phyloP scores from a whole-genome alignment of 2,113 vertebrate species.

The Xiphophorus maculatus region DNA sequence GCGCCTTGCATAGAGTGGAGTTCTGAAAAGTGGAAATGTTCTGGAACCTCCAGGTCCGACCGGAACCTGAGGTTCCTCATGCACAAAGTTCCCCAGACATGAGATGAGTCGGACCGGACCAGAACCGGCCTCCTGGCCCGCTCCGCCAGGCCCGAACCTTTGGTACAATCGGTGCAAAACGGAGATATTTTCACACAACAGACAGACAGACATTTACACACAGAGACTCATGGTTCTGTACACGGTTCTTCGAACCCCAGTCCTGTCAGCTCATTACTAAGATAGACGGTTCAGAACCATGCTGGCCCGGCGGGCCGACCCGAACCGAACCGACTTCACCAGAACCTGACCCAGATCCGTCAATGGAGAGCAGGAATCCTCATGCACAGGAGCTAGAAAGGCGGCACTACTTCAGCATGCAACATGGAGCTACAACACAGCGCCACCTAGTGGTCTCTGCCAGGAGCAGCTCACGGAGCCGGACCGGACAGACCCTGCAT shows the following conservation, averaged over 20 bases:
- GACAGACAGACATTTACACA: conserved; percentile 75
- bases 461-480: conserved; percentile 72
- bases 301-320: conserved; percentile 51
- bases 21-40: conserved; percentile 69
- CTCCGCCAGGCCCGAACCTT: conserved; percentile 78
- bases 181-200: conserved; percentile 77
- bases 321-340: conserved; percentile 18
- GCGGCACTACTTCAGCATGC: conserved; percentile 83
- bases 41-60: conserved; percentile 8
- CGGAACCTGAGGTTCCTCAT: not conserved
- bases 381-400: conserved; percentile 82
- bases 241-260: too few species aligned
- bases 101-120: conserved; percentile 51
- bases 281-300: conserved; percentile 63
- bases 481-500: conserved; percentile 73
- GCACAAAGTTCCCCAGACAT: conserved; percentile 41
- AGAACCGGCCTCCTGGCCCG: conserved; percentile 63
- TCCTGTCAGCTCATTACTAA: conserved; percentile 54
- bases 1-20: conserved; percentile 80
- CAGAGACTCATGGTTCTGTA: conserved; percentile 66
- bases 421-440: conserved; percentile 82
- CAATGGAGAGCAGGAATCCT: conserved; percentile 69
- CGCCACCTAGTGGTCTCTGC: conserved; percentile 69
- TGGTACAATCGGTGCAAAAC: conserved; percentile 81
- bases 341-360: conserved; percentile 46